Evolutionary conservation across 2,113 vertebrate genomes (phyloP), one percentile per base, ranked within the genome.

Genomic region (Acrocephalus arundinaceus): DNA sequence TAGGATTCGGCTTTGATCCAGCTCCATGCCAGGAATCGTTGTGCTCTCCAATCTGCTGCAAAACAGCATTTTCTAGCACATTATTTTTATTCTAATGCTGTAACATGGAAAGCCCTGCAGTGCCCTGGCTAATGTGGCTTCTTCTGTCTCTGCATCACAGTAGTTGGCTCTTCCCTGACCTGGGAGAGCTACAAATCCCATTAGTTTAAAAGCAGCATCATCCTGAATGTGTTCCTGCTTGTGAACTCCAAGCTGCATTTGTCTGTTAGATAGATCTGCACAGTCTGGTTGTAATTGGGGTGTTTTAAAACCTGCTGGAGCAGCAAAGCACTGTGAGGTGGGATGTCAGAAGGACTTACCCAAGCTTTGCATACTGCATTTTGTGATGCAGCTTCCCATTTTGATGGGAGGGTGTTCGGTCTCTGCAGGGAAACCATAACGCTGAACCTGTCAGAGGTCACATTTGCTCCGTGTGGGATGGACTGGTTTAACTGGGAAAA

Each of bases 271-370:
- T 67, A 2, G 19, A 71, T 41, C 61, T 55, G 3, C 54, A 10
- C 62, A 33, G 23, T 5, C 65, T 58, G 88, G 6, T 58, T 74
- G 28, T 77, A 92, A 86, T 54, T 52, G 67, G 82, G 65, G 43
- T 91, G 68, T 7, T 91, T 94, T 77, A 59, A 80, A 87, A 80
- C 59, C 59, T 30, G 21, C 80, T 94, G 93, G 91, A 70, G 87
- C 74, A 91, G 61, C 87, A 72, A 76, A 65, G 45, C 49, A 16
- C 41, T 39, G 3, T 0, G 1, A 75, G 66, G 10, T 75, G 81
- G 65, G 66, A 49, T 61, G 66, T 59, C 48, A 27, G 41, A 52
- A 49, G 70, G 58, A 28, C 49, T 68, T 21, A 3, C 1, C 33
- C 35, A 28, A 37, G 73, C 48, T 86, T 37, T 4, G 17, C 1